Base-by-base conservation (phyloP, 2,113 vertebrate species). In the Nipponia nippon region DNA sequence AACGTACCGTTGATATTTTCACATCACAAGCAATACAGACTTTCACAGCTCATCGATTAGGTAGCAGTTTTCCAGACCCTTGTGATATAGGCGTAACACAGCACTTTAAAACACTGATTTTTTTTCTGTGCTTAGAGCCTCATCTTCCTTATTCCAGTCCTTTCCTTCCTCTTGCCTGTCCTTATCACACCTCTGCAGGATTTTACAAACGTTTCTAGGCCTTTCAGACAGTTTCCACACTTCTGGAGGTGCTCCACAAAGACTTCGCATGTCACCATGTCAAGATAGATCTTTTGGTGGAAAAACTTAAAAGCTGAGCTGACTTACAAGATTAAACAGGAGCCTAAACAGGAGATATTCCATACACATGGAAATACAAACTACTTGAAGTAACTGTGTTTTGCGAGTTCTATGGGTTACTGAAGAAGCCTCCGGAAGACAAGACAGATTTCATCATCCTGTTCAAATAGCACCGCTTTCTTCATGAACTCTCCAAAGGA, bases 81-180 rank as follows among this genome's bases (percentile, higher is more conserved):
- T 38, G 36, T 1, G 3, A 81, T 5, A 13, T 16, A 29, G 80
- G 29, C 0, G 0, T 22, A 61, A 79, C 7, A 59, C 4, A 83
- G 34, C 15, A 72, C 11, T 63, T 63, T 3, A 69, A 80, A 87
- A 30, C 7, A 46, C 7, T 10, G 8, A 8, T 0, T 3, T 62
- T 69, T 77, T 34, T 62, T 34, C 26, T 72, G 7, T 13, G 13
- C 38, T 50, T 53, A 63, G 77, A 67, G 59, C 13, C 8, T 76
- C 23, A 1, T 23, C 69, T 34, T 84, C 46, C n/a, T 59, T 34
- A 46, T 30, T 65, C 14, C n/a, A 61, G 22, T 40, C 16, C 49
- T 34, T 61, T 73, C 65, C 38, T 52, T 47, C 34, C 25, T 63
- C 14, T 1, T 71, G 56, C 46, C 40, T 44, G 50, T 32, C 29